Percentiles rank a stretch among this genome's conserved stretches.
These are phyloP conservation scores for Zalophus californianus DNA, from an alignment of 2,797 vertebrate species.

Conservation along the genomic window DNA sequence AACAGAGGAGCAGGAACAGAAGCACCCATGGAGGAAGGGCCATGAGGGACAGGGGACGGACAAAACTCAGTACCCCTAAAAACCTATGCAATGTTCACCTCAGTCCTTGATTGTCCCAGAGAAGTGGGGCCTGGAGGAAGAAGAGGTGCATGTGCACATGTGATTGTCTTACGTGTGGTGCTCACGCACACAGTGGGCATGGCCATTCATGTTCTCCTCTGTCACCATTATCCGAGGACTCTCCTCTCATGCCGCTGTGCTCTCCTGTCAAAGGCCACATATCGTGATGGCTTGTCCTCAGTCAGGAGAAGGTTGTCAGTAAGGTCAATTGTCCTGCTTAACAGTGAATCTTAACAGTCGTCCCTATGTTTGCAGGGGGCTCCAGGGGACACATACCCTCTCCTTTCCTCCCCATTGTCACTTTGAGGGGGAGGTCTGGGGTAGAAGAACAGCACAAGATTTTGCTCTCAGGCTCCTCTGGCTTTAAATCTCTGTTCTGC, in stretches of 20 bases:
- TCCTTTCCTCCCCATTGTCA: accelerated
- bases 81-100: not conserved
- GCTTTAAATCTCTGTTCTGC: not conserved
- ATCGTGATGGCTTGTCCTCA: not conserved
- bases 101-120: not conserved
- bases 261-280: not conserved
- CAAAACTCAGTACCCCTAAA: not conserved
- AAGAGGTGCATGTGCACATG: accelerated
- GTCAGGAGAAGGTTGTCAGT: not conserved
- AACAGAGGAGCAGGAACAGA: not conserved
- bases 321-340: not conserved
- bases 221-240: accelerated
- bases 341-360: not conserved
- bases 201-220: too few relatives aligned
- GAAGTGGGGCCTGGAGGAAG: not conserved
- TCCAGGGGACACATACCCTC: accelerated
- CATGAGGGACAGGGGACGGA: too few relatives aligned
- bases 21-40: not conserved
- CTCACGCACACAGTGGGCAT: accelerated
- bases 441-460: not conserved
- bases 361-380: accelerated
- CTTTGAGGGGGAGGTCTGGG: not conserved
- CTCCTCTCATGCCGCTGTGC: not conserved
- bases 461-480: not conserved
- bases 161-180: too few relatives aligned